Evolutionary conservation across 1,140 invertebrate genomes (phyloP).

Genomic region (Bathynomus jamesi): DNA sequence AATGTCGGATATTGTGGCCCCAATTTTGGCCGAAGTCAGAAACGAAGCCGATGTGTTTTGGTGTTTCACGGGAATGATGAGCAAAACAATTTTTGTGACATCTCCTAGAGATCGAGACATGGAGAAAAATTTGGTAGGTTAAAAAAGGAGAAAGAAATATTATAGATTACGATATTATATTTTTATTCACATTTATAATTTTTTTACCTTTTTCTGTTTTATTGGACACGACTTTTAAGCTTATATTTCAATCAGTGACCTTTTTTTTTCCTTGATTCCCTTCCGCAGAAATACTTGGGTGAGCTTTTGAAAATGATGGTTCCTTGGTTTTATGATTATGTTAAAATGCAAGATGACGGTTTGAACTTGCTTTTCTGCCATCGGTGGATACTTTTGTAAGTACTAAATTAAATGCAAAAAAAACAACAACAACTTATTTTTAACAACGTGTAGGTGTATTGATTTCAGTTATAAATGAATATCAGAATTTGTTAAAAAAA

Average conservation of each 20-base stretch:
- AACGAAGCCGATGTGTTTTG: slow-evolving; percentile 96
- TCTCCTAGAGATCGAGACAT: slow-evolving; percentile 88
- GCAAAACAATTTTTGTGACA: slow-evolving; percentile 86
- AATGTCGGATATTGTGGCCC: slow-evolving; percentile 94
- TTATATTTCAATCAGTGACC: not conserved
- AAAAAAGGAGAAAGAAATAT: no score
- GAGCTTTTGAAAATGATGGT: slow-evolving; percentile 71
- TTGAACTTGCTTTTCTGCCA: slow-evolving; percentile 98
- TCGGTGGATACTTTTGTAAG: slow-evolving; percentile 55
- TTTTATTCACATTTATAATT: slow-evolving; percentile 38
- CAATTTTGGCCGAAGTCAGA: slow-evolving; percentile 82
- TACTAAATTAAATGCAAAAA: no score
- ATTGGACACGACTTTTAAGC: not conserved
- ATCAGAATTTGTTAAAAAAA: no score
- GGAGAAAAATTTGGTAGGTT: slow-evolving; percentile 73
- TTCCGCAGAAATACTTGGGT: slow-evolving; percentile 54
- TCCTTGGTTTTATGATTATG: slow-evolving; percentile 74
- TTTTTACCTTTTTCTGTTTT: not conserved
- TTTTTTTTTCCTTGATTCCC: not conserved
- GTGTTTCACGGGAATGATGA: slow-evolving; percentile 98
- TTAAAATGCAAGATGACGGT: slow-evolving; percentile 81
- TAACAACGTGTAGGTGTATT: no score
- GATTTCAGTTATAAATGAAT: no score
- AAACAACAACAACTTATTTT: no score
- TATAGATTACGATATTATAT: slow-evolving; percentile 35